Evolutionary conservation across 64 coral and sea anemone species (phyloP), one percentile per base, ranked within the genome.

Genomic region (Cladopsammia gracilis): DNA sequence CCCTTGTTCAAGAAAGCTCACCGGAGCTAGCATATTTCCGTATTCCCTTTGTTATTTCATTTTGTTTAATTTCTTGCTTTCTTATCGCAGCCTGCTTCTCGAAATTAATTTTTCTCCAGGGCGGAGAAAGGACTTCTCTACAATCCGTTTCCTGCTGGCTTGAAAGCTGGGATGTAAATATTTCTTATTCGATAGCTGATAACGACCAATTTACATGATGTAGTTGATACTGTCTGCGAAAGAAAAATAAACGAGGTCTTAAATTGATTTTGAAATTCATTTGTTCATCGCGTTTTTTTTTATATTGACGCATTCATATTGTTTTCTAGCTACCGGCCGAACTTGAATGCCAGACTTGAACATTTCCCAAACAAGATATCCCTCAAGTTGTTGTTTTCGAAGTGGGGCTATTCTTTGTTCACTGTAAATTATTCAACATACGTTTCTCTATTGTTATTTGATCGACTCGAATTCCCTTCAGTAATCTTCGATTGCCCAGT

Each of bases 41-140:
- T 67, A 50, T 45, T 7, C 19, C 61, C 18, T 67, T 64, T 23
- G 62, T 84, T 84, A 19, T 49, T n/a, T 45, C 22, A 67, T 84
- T 67, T 48, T 84, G 60, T 84, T 67, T 84, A 68, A 67, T 50
- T 67, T 68, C 47, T 83, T 46, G 50, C 47, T 50, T 13, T 84
- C 80, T 84, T 84, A 84, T 84, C 80, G 44, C 80, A 51, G 16
- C 61, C 80, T 84, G 61, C 80, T 50, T 68, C 80, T 84, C 20
- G 62, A 84, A 84, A 84, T 84, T 84, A 84, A 84, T 84, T 84
- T 84, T 84, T 84, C 62, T 84, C 42, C 61, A 20, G 46, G 62
- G 80, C 80, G 80, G 61, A 23, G 44, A 84, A 67, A 68, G 80
- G 67, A 50, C 60, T 49, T 43, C 46, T 84, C 47, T 61, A 84